A percentile compares a stretch with the other conserved stretches of the same genome.
phyloP scores from a whole-genome alignment of 2,888 invertebrate species.

The Brachypalpus laphriformis region DNA sequence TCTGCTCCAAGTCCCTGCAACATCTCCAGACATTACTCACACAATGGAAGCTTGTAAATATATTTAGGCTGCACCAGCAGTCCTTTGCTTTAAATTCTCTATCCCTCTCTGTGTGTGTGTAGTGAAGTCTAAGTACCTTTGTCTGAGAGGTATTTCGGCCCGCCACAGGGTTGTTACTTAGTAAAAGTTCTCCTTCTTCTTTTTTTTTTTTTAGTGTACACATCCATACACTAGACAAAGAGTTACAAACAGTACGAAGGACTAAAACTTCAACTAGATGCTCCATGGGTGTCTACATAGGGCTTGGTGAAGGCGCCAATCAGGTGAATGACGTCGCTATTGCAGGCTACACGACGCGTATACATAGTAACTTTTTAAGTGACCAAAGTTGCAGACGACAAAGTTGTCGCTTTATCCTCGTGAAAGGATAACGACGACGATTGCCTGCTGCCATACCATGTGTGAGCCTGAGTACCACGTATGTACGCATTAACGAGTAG shows the following conservation, averaged over 20 bases:
- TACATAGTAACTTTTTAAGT: constrained; percentile 1
- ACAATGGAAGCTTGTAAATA: constrained; percentile 40
- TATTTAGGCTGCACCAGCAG: constrained; percentile 11
- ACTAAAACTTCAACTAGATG: neutral
- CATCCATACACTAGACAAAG: constrained; percentile 16
- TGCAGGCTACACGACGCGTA: neutral
- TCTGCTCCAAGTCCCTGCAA: constrained; percentile 30
- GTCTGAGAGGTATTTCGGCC: constrained; percentile 80
- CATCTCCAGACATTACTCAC: constrained; percentile 53
- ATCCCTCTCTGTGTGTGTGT: neutral
- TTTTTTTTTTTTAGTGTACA: constrained; percentile 2
- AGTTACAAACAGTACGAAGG: neutral
- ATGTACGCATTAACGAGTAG: constrained; percentile 19
- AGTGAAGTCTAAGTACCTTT: constrained; percentile 80
- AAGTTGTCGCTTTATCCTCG: neutral
- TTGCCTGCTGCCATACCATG: neutral
- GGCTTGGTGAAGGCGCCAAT: constrained; percentile 10
- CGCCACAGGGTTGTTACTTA: constrained; percentile 55
- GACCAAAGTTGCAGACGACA: constrained; percentile 1
- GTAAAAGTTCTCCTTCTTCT: constrained; percentile 6
- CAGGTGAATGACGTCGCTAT: constrained; percentile 6
- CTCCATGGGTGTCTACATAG: neutral
- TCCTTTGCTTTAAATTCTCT: neutral
- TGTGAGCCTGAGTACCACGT: neutral
- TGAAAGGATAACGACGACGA: neutral